phyloP scores from a whole-genome alignment of 2,797 vertebrate genomes.

The Hephaestus fuliginosus region DNA sequence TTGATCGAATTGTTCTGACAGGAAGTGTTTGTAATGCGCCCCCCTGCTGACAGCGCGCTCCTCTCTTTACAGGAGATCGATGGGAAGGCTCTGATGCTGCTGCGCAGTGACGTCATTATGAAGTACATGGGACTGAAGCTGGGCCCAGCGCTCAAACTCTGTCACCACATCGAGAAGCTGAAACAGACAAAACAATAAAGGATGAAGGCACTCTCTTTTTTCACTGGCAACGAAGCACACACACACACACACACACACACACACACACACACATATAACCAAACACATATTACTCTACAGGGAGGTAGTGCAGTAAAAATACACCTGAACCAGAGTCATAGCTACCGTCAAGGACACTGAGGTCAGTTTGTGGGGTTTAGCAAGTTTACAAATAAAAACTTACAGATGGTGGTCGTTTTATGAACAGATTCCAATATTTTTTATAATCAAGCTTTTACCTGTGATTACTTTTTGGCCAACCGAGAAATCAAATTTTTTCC shows the following conservation, averaged over 20 bases:
- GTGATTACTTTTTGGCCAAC: neutral
- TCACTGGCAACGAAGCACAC: slow-evolving; percentile 39
- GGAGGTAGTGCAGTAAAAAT: slow-evolving; percentile 33
- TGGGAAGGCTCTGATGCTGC: slow-evolving; percentile 92
- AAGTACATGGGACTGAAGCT: slow-evolving; percentile 98
- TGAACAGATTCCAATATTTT: slow-evolving; percentile 11
- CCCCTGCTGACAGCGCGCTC: slow-evolving; percentile 23
- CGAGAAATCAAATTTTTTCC: neutral
- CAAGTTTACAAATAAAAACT: slow-evolving; percentile 9
- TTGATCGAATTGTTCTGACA: slow-evolving; percentile 13
- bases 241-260: slow-evolving; percentile 34
- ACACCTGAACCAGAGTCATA: slow-evolving; percentile 8
- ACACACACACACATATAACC: slow-evolving; percentile 15
- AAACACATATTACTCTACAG: slow-evolving; percentile 27
- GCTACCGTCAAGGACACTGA: slow-evolving; percentile 21
- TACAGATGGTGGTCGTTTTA: slow-evolving; percentile 16
- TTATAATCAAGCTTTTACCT: slow-evolving; percentile 8
- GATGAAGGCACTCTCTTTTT: slow-evolving; percentile 3
- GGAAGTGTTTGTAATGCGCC: slow-evolving; percentile 5
- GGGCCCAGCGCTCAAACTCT: slow-evolving; percentile 94
- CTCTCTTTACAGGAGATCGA: slow-evolving; percentile 92
- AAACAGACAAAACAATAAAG: slow-evolving; percentile 91
- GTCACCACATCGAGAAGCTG: slow-evolving; percentile 94
- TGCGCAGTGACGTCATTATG: slow-evolving; percentile 96
- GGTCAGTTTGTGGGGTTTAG: slow-evolving; percentile 22